These are phyloP conservation scores for Aptenodytes forsteri DNA, from an alignment of 2,113 vertebrate genomes.

Conservation along the genomic window DNA sequence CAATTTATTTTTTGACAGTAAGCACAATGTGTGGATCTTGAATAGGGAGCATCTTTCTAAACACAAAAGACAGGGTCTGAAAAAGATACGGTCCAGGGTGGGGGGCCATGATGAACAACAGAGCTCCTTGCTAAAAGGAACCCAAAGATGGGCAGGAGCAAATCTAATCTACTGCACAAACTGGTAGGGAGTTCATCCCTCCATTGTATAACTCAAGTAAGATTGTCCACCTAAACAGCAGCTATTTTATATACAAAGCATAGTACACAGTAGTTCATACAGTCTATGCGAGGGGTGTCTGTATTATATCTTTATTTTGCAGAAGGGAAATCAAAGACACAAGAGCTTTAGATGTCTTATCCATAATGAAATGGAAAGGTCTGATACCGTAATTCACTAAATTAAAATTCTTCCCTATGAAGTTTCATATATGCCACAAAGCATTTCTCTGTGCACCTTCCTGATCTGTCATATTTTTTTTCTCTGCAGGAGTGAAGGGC, in stretches of 20 bases:
- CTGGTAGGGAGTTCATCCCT: background rate
- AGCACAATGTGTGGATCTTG: background rate
- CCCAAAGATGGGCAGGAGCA: background rate
- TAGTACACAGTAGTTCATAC: background rate
- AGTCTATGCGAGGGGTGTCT: background rate
- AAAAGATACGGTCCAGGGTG: background rate
- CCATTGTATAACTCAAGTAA: background rate
- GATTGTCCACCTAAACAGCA: background rate
- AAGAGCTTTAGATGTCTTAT: background rate
- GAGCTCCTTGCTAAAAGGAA: background rate
- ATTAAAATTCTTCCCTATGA: background rate
- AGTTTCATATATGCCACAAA: background rate
- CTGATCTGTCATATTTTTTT: background rate
- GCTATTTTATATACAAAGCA: background rate
- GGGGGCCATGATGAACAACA: background rate
- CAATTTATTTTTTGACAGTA: background rate
- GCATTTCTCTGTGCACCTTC: background rate
- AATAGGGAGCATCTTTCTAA: background rate
- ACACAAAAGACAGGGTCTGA: background rate
- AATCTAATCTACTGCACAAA: background rate
- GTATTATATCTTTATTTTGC: background rate
- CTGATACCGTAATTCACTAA: background rate
- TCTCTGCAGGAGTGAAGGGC: conserved; percentile 87
- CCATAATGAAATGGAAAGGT: background rate
- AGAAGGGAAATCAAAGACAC: background rate